phyloP scores from a whole-genome alignment of 1,140 invertebrate genomes.

The Eulimnadia texana region DNA sequence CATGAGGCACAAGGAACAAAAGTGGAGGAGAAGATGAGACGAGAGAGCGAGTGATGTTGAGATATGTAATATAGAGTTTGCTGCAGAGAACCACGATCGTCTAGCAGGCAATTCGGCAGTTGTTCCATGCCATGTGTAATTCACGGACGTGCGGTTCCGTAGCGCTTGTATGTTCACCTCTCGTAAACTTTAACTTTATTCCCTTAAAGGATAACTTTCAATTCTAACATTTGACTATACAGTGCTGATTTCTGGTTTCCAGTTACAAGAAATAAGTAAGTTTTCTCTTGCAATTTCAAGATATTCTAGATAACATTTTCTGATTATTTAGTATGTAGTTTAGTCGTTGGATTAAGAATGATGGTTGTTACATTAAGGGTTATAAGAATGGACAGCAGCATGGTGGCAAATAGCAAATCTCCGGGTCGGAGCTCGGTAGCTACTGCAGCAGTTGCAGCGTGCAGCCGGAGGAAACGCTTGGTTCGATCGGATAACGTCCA shows the following conservation, averaged over 20 bases:
- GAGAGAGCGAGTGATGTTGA: neutral
- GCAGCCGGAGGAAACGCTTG: constrained; percentile 23
- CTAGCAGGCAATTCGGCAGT: neutral
- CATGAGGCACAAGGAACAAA: no score
- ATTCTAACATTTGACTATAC: no score
- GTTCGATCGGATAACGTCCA: constrained; percentile 25
- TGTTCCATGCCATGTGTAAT: constrained; percentile 7
- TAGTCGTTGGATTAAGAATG: no score
- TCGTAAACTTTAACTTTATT: neutral
- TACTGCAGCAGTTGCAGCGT: neutral
- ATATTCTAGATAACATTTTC: no score
- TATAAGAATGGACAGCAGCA: neutral
- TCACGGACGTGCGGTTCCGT: neutral
- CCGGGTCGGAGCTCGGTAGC: neutral
- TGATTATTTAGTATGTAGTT: no score
- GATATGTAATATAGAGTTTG: neutral
- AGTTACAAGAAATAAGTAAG: no score
- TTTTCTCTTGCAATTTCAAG: no score
- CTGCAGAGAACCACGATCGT: neutral
- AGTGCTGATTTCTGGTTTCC: no score
- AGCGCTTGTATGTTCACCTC: neutral
- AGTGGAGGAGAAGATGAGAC: neutral
- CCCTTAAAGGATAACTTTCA: no score
- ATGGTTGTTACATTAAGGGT: no score
- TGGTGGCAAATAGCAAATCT: constrained; percentile 1